These are phyloP conservation scores for Apamea sordens DNA, from an alignment of 2,888 invertebrate genomes.

Conservation along the genomic window DNA sequence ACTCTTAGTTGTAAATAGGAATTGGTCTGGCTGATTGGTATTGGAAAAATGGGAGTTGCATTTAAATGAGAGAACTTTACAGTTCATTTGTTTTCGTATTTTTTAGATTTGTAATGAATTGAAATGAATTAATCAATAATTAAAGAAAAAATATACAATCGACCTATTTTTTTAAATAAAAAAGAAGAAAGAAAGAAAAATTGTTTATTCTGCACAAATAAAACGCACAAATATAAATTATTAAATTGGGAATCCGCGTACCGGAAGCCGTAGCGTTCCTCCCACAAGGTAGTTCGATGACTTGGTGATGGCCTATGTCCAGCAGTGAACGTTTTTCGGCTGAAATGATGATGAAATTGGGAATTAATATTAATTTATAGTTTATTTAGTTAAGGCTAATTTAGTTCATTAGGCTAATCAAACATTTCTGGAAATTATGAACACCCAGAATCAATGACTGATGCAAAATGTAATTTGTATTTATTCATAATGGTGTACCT, in stretches of 20 bases:
- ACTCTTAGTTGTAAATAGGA: constrained; percentile 47
- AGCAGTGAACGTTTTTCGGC: background rate
- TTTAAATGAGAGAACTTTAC: constrained; percentile 45
- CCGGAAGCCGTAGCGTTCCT: background rate
- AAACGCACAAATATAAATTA: no score
- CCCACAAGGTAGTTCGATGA: background rate
- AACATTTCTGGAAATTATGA: background rate
- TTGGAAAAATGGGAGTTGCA: constrained; percentile 47
- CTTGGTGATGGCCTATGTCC: background rate
- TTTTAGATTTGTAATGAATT: background rate
- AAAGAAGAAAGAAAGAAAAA: no score
- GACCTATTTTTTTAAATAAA: background rate
- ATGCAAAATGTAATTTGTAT: background rate
- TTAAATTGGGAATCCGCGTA: background rate
- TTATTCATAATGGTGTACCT: background rate
- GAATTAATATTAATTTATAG: background rate
- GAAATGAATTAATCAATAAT: background rate
- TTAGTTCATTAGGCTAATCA: background rate
- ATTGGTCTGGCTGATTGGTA: constrained; percentile 53
- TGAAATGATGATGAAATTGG: background rate
- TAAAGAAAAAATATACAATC: no score
- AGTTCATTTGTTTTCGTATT: constrained; percentile 8
- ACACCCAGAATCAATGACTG: background rate
- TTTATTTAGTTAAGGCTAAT: background rate
- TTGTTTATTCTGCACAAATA: no score